Evolutionary conservation across 2,888 invertebrate genomes (phyloP), one percentile per base, ranked within the genome.

Genomic region (Ophion slaviceki): DNA sequence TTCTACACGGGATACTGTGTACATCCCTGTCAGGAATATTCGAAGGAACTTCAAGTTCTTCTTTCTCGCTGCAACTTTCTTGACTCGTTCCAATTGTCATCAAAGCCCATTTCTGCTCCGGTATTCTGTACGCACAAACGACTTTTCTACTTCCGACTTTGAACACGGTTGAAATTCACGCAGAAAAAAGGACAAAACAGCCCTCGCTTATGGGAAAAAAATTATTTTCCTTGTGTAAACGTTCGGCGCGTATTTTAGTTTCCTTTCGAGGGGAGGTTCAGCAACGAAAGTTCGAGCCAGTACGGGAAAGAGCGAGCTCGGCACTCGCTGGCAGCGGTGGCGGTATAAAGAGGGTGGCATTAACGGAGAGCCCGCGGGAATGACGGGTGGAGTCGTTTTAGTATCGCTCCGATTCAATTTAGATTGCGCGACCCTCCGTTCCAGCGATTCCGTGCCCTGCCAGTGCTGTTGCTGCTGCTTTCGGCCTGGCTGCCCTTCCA

Each of bases 401-500:
- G 84, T 86, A 87, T 88, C 87, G 82, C 78, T 85, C 84, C 87
- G 88, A 88, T 88, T 88, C 88, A 86, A 88, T 88, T 88, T 86
- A 88, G 88, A 88, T 88, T 87, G 85, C 80, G 87, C 87, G 76
- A 82, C 71, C 81, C 85, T 85, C 80, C 80, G 80, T 80, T 83
- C 68, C 72, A 80, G 77, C 72, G 80, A 86, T 64, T 80, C 80
- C 24, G 82, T 76, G 70, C 66, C 74, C 36, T 57, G 47, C 67
- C 61, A 67, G 32, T 59, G 67, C 59, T 36, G 36, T 32, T 68
- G 20, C 70, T 80, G 59, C 64, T 57, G 62, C 57, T 78, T 75
- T 61, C 47, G 28, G 53, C 57, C 57, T 36, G 47, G 75, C 67
- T 20, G 79, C 71, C 75, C 76, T 71, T 57, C 67, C 32, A 32